phyloP scores from a whole-genome alignment of 2,113 vertebrate species.

The Microcebus tavaratra region DNA sequence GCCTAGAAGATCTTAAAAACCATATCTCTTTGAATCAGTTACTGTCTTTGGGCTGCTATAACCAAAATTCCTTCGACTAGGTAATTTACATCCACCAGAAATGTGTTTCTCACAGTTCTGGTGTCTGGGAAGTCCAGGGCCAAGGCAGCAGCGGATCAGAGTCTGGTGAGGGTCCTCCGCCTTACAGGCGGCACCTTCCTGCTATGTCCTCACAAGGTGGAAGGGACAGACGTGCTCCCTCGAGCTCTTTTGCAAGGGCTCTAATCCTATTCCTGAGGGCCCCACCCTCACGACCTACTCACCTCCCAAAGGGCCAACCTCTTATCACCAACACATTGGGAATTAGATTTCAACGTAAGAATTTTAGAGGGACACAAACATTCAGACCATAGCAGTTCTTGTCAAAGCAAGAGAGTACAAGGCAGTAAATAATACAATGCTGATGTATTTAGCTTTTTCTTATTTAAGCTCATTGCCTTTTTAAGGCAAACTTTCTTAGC shows the following conservation, averaged over 20 bases:
- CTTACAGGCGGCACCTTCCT: accelerated
- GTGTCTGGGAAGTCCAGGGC: not conserved
- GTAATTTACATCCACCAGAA: not conserved
- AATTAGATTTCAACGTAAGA: not conserved
- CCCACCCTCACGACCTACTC: not conserved
- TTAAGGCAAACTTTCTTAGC: not conserved
- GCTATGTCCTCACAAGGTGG: not conserved
- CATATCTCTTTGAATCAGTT: not conserved
- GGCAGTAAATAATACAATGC: not conserved
- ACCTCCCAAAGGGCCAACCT: too few relatives aligned
- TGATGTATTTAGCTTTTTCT: not conserved
- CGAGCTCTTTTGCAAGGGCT: not conserved
- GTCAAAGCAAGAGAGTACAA: not conserved
- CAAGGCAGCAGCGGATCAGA: not conserved
- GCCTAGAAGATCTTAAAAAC: not conserved
- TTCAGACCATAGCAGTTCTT: not conserved
- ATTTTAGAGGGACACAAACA: not conserved
- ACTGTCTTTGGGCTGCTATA: too few relatives aligned
- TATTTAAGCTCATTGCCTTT: not conserved
- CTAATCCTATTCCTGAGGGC: not conserved
- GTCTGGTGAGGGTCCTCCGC: accelerated
- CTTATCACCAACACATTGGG: not conserved
- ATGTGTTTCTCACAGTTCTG: not conserved
- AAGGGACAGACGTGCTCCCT: not conserved
- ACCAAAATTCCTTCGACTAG: not conserved